Base-by-base conservation (phyloP, 2,888 invertebrate species). In the Perizoma flavofasciatum region DNA sequence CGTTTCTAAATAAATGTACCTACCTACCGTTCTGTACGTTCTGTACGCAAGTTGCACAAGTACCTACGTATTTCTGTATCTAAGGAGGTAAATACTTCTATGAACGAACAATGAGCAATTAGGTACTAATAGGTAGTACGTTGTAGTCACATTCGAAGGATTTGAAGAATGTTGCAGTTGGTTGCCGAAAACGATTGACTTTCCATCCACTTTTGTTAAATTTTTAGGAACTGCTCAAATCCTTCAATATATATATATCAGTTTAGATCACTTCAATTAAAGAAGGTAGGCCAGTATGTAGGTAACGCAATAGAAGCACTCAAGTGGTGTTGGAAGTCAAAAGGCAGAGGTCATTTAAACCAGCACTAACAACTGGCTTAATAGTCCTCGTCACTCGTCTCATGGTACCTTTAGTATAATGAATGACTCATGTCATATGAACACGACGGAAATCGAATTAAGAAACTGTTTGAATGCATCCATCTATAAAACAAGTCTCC, bases 271-370 rank as follows among this genome's bases (percentile, higher is more conserved):
- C 67, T 70, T 67, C 67, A 73, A 72, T 72, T 60, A 69, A 65
- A 71, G 74, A 75, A 1, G 7, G 37, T 37, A 37, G 0, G 7
- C 75, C 3, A 37, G 37, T 37, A 37, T 4, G 7, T 75, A 77
- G 77, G 75, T 78, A 75, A 71, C 72, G 73, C 71, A 80, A 81
- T 79, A 71, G 66, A 68, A 68, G 70, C 70, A 74, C 70, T 74
- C 70, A 63, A 73, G 71, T 74, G 73, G 72, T 75, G 76, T 78
- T 73, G 63, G 68, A 69, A 75, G 79, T 79, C 82, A 85, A 72
- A 74, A 71, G 78, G 63, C 78, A 80, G 69, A 78, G 83, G 80
- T 82, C 82, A 77, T 68, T 50, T 60, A 33, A 63, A 69, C 65
- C 70, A 66, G 69, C 68, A 66, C 63, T 66, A 66, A 50, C 56